Evolutionary conservation across 2,888 invertebrate species (phyloP), one percentile per base, ranked within the genome.

Genomic region (Scelioninae gen. 1): DNA sequence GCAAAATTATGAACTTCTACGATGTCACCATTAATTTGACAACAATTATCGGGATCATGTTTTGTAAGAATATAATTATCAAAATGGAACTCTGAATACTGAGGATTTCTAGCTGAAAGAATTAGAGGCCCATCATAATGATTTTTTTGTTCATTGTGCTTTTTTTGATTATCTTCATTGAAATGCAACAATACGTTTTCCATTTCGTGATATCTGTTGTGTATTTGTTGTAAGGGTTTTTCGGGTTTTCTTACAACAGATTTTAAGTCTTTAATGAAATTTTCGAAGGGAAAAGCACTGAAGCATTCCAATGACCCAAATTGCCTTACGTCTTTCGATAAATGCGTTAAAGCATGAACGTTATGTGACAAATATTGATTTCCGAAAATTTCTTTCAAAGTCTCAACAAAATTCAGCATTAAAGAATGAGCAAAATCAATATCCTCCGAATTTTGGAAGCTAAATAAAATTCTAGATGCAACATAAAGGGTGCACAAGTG

Each of bases 221-320:
- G n/a, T 9, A 69, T 31, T 9, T 71, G 71, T n/a, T 71, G 71
- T 7, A 71, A 38, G 5, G 71, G 71, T 40, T 71, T 71, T 13
- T 71, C 71, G 7, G 49, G 4, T 71, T 71, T 71, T 13, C 71
- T 16, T 0, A 60, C 11, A 23, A 47, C 0, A 6, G 13, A 13
- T 51, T 71, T 71, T 6, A 71, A 49, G 1, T 1, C n/a, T 13
- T n/a, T 16, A 15, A 53, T 53, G 16, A 53, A 53, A 38, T 56
- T 56, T 56, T 38, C 56, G 16, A 34, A 56, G 15, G n/a, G 31
- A 38, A 38, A 56, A 0, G 56, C 56, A 15, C 56, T 34, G 11
- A 56, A 56, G 5, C n/a, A n/a, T 1, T 56, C 15, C 16, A 56
- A 38, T 15, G n/a, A n/a, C 0, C 56, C 56, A 13, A 56, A 31